These are phyloP conservation scores for Drosophila gunungcola DNA, from an alignment of 1,140 invertebrate species.

Conservation along the genomic window DNA sequence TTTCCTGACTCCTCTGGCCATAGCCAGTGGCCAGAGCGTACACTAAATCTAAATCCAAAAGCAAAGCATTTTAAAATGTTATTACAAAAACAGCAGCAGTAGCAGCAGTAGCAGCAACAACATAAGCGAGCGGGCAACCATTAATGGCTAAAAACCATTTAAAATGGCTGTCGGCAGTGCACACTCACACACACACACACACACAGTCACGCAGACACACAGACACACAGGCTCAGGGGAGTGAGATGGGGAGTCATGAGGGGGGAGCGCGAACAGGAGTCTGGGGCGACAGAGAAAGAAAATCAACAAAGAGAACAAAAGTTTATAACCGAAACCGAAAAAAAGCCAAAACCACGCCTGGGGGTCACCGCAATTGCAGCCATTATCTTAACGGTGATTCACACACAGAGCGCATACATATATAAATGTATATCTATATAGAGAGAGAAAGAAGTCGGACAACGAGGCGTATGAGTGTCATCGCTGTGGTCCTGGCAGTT, in stretches of 20 bases:
- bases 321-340: constrained; percentile 80
- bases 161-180: constrained; percentile 75
- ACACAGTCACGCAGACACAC: constrained; percentile 11
- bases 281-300: constrained; percentile 20
- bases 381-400: constrained; percentile 78
- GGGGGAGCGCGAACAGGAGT: constrained; percentile 9
- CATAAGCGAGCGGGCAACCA: constrained; percentile 51
- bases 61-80: constrained; percentile 80
- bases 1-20: constrained; percentile 27
- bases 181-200: constrained; percentile 32
- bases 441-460: constrained; percentile 20
- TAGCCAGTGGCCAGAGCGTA: constrained; percentile 42
- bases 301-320: constrained; percentile 69
- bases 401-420: constrained; percentile 40
- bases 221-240: not conserved
- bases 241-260: constrained; percentile 10
- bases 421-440: not conserved
- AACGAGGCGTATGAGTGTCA: constrained; percentile 73
- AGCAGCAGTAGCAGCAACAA: constrained; percentile 16
- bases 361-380: constrained; percentile 82
- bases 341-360: constrained; percentile 73
- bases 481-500: constrained; percentile 43
- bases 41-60: constrained; percentile 73
- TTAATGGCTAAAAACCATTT: constrained; percentile 83
- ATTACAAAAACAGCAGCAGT: constrained; percentile 67